These are phyloP conservation scores for Phengaris arion DNA, from an alignment of 2,888 invertebrate genomes.

Conservation along the genomic window DNA sequence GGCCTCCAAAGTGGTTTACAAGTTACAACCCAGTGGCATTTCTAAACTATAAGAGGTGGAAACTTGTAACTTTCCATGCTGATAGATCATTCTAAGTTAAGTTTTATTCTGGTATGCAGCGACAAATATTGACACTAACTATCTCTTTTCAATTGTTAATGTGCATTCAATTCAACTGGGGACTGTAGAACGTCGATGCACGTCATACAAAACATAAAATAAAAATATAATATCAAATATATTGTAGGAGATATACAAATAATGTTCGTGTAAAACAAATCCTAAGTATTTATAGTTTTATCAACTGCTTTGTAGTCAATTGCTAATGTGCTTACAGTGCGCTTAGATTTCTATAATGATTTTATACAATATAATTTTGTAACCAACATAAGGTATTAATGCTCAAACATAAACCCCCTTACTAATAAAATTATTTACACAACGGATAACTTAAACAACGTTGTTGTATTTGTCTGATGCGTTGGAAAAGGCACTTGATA, in stretches of 20 bases:
- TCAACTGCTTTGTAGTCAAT: neutral
- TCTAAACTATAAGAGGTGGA: no score
- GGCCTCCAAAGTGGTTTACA: no score
- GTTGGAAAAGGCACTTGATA: no score
- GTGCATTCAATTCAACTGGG: neutral
- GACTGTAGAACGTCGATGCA: neutral
- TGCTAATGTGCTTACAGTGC: neutral
- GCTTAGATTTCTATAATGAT: neutral
- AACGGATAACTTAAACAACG: no score
- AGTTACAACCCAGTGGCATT: no score
- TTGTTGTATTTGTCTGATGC: no score
- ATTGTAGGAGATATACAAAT: neutral
- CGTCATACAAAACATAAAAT: neutral
- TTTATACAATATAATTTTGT: neutral
- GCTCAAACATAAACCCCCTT: no score
- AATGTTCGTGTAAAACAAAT: neutral
- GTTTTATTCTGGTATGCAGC: neutral
- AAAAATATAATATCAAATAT: slow-evolving; percentile 13
- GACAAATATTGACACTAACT: no score
- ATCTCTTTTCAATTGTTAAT: neutral
- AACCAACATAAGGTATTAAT: no score
- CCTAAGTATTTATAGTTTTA: neutral
- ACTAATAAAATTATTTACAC: no score
- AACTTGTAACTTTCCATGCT: no score
- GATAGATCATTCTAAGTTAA: no score